Conservation (phyloP, 2,888 invertebrate species). For the Drosophila recens region DNA sequence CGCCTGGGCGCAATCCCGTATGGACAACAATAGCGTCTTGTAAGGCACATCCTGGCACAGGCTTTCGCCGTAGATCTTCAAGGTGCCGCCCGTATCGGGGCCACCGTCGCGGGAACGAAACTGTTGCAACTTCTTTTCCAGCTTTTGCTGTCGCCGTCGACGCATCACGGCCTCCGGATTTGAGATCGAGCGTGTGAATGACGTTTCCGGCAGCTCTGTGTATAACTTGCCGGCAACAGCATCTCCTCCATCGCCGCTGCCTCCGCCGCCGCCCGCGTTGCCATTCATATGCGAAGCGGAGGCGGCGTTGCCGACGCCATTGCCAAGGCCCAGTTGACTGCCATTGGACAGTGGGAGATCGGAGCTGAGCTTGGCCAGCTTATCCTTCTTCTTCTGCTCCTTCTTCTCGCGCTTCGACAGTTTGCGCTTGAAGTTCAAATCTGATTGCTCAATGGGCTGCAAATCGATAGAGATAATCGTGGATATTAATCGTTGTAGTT, state of each 20-base stretch:
- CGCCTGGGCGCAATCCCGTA: constrained; percentile 95
- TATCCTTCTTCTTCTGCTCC: constrained; percentile 97
- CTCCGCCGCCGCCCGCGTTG: constrained; percentile 62
- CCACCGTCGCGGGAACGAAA: constrained; percentile 98
- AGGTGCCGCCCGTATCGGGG: constrained; percentile 95
- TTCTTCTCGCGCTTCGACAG: constrained; percentile 99
- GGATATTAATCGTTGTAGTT: background rate
- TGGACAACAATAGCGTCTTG: constrained; percentile 97
- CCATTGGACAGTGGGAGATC: constrained; percentile 79
- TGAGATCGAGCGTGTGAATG: constrained; percentile 99
- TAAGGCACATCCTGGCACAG: constrained; percentile 98
- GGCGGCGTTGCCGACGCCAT: constrained; percentile 44
- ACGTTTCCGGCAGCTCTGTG: constrained; percentile 98
- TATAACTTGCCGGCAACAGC: constrained; percentile 95
- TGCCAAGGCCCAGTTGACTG: constrained; percentile 62
- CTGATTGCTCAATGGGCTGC: constrained; percentile 89
- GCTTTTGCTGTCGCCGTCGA: constrained; percentile 96
- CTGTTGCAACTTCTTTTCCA: constrained; percentile 98
- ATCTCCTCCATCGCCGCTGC: constrained; percentile 85
- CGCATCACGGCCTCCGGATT: constrained; percentile 99
- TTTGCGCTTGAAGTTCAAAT: constrained; percentile 95
- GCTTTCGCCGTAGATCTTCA: constrained; percentile 98
- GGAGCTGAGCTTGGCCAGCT: constrained; percentile 92
- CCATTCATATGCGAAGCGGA: constrained; percentile 84
- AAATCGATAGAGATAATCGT: constrained; percentile 38